Evolutionary conservation across 2,888 invertebrate genomes (phyloP), one percentile per base, ranked within the genome.

Genomic region (Leptinotarsa peninsularis): DNA sequence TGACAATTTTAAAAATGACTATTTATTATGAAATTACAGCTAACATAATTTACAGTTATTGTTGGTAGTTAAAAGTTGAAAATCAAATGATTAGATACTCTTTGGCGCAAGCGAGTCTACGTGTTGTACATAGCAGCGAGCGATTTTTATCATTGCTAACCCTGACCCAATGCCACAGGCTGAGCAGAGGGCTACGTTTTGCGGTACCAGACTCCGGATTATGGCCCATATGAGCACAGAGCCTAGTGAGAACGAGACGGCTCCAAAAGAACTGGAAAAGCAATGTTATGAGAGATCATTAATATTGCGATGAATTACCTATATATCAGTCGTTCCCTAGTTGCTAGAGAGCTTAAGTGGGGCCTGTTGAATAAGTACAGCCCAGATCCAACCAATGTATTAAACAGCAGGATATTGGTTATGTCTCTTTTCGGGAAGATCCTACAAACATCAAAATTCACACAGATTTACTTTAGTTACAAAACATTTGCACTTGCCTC

Each of bases 161-260:
- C 94, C 93, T 56, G 94, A 92, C 33, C 92, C 90, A n/a, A 95
- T 85, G 49, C 95, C 95, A 79, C 93, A 90, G 52, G 92, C 82
- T 49, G 93, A 92, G 80, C 94, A 93, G 33, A 94, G 82, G 5
- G 91, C 87, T 60, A 93, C 91, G 85, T 92, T 92, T 80, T 93
- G 91, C 0, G 95, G 95, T 66, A 97, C 89, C 54, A 95, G 90
- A 81, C 94, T 94, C 85, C 96, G 93, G 58, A 95, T 89, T 54
- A 97, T 93, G 13, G 97, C 97, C 95, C 97, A 97, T 78, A 94
- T 89, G 74, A 98, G 91, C 67, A 97, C 94, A 0, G 97, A 96
- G 17, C 98, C 97, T 85, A 98, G 92, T 80, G 96, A 96, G 90
- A 97, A 95, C 27, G 97, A 90, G 14, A 95, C 90, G 66, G 96